Evolutionary conservation across 2,888 invertebrate species (phyloP).

Genomic region (Drosophila subquinaria): DNA sequence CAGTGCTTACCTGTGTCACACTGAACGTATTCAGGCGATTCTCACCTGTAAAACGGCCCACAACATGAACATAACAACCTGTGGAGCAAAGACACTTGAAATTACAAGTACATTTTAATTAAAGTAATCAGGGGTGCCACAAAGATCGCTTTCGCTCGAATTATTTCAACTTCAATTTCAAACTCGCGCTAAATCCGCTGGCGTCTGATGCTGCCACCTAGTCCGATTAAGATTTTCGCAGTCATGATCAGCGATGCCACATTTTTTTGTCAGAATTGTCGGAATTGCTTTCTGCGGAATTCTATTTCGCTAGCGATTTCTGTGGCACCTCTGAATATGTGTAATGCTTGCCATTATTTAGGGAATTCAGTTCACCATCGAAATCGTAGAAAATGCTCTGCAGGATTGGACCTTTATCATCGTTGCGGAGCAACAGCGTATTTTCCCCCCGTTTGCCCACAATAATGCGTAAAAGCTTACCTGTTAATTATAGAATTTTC

Average conservation of each 20-base stretch:
- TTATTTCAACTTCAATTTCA: no score
- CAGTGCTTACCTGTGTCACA: slow-evolving; percentile 59
- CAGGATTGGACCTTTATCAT: slow-evolving; percentile 78
- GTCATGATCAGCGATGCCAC: no score
- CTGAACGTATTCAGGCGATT: slow-evolving; percentile 81
- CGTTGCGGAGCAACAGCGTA: slow-evolving; percentile 75
- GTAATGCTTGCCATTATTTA: slow-evolving; percentile 43
- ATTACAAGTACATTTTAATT: not conserved
- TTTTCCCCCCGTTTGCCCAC: slow-evolving; percentile 77
- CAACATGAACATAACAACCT: slow-evolving; percentile 77
- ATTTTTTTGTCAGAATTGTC: no score
- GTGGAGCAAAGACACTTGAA: not conserved
- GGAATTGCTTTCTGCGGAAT: no score
- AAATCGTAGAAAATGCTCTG: slow-evolving; percentile 83
- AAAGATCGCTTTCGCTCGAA: no score
- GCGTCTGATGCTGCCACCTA: no score
- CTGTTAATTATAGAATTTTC: slow-evolving; percentile 48
- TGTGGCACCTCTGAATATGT: no score
- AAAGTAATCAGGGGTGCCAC: no score
- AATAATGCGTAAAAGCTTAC: slow-evolving; percentile 76
- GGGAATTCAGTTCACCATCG: slow-evolving; percentile 52
- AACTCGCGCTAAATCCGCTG: no score
- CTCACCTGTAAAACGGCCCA: slow-evolving; percentile 76
- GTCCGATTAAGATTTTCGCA: no score
- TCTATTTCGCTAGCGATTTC: no score